These are phyloP conservation scores for Actinemys pallida DNA, from an alignment of 2,113 vertebrate genomes.

Conservation along the genomic window DNA sequence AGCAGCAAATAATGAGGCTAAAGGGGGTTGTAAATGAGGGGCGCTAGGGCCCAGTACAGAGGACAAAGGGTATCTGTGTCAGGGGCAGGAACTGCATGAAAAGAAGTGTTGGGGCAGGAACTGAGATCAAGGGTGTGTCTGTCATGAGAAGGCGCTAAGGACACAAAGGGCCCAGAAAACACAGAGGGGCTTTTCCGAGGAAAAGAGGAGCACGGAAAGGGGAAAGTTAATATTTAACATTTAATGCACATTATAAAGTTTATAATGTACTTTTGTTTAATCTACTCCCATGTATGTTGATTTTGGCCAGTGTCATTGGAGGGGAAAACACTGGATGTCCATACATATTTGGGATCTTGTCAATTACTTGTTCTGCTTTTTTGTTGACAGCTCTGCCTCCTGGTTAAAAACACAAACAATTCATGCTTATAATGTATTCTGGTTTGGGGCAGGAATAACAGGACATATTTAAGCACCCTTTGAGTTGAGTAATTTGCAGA, in stretches of 20 bases:
- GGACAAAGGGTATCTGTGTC: not conserved
- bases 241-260: not conserved
- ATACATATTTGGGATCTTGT: not conserved
- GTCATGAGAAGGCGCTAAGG: not conserved
- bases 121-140: not conserved
- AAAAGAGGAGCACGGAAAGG: not conserved
- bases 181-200: not conserved
- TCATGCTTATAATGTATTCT: not conserved
- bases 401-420: not conserved
- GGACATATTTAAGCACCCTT: not conserved
- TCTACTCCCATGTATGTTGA: not conserved
- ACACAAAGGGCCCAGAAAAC: not conserved
- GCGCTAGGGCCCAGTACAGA: not conserved
- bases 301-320: not conserved
- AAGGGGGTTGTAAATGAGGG: not conserved
- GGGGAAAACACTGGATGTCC: not conserved
- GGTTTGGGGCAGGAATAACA: not conserved
- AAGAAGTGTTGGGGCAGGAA: not conserved
- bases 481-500: not conserved
- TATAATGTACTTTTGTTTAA: not conserved
- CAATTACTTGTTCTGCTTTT: not conserved
- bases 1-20: not conserved
- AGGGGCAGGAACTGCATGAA: not conserved
- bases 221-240: not conserved
- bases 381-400: not conserved